phyloP scores from a whole-genome alignment of 2,797 vertebrate species.

The Onychomys arenicola region DNA sequence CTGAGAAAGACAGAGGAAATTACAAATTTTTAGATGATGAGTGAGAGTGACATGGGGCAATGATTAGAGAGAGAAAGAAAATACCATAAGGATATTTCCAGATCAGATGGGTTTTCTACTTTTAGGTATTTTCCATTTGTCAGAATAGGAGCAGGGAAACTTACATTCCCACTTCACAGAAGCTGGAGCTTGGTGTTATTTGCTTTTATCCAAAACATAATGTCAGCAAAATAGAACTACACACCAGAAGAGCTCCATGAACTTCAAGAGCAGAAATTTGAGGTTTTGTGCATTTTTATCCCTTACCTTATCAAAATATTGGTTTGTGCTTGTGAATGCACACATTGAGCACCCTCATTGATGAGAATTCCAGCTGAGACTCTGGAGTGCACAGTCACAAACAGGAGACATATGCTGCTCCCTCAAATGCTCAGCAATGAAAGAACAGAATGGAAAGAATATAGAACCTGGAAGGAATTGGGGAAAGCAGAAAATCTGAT shows the following conservation, averaged over 20 bases:
- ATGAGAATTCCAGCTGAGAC: background rate
- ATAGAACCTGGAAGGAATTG: background rate
- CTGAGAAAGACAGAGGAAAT: background rate
- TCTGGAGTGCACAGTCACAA: background rate
- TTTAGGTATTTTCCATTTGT: background rate
- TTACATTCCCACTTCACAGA: background rate
- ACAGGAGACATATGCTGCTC: background rate
- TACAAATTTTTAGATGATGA: background rate
- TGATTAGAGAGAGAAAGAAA: background rate
- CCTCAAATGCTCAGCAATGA: background rate
- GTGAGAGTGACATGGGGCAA: background rate
- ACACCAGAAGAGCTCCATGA: background rate
- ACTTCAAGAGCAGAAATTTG: background rate
- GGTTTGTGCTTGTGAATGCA: background rate
- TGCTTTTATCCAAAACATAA: background rate
- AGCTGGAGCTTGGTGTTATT: background rate
- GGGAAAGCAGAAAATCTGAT: background rate
- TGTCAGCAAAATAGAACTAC: background rate
- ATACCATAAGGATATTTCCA: background rate
- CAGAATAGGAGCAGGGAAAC: background rate
- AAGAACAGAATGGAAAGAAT: background rate
- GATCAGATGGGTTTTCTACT: background rate
- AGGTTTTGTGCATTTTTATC: background rate
- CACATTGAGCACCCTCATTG: background rate
- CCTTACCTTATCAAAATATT: background rate